phyloP scores from a whole-genome alignment of 2,113 vertebrate genomes.

The Plecturocebus donacophilus region DNA sequence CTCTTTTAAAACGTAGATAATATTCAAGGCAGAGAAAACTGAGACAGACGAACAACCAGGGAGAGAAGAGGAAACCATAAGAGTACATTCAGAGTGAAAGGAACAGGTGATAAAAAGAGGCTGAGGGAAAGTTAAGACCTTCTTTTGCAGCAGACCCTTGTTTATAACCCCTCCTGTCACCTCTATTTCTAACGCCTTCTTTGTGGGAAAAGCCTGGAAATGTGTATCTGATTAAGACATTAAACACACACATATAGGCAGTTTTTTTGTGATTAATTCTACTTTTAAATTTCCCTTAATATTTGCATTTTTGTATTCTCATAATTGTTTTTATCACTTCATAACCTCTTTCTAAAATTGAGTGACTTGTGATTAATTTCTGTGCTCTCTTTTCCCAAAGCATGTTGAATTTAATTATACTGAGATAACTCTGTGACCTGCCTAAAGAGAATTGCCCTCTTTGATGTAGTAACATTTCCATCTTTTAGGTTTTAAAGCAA shows the following conservation, averaged over 20 bases:
- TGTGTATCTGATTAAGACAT: neutral
- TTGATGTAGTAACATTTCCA: slow-evolving; percentile 28
- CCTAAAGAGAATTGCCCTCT: neutral
- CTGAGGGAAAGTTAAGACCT: neutral
- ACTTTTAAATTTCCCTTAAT: slow-evolving; percentile 24
- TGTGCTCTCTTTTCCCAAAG: slow-evolving; percentile 17
- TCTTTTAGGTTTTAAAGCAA: slow-evolving; percentile 39
- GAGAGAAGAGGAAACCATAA: neutral
- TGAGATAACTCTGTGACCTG: neutral
- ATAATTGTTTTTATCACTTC: slow-evolving; percentile 46
- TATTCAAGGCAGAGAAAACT: slow-evolving; percentile 23
- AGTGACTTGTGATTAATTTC: slow-evolving; percentile 61
- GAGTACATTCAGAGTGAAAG: slow-evolving; percentile 27
- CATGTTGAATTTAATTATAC: slow-evolving; percentile 55
- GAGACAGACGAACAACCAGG: neutral
- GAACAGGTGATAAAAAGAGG: neutral
- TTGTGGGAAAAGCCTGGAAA: neutral
- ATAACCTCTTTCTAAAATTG: slow-evolving; percentile 48
- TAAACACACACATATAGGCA: no score
- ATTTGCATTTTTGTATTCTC: slow-evolving; percentile 35
- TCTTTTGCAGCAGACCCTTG: neutral
- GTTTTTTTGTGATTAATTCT: slow-evolving; percentile 34
- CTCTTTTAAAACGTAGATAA: slow-evolving; percentile 30
- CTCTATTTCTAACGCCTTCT: neutral
- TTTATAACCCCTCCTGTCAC: neutral